Percentiles rank a stretch among this genome's conserved stretches.
Evolutionary conservation across 2,888 invertebrate genomes (phyloP).

Genomic region (Hedychridium roseum): DNA sequence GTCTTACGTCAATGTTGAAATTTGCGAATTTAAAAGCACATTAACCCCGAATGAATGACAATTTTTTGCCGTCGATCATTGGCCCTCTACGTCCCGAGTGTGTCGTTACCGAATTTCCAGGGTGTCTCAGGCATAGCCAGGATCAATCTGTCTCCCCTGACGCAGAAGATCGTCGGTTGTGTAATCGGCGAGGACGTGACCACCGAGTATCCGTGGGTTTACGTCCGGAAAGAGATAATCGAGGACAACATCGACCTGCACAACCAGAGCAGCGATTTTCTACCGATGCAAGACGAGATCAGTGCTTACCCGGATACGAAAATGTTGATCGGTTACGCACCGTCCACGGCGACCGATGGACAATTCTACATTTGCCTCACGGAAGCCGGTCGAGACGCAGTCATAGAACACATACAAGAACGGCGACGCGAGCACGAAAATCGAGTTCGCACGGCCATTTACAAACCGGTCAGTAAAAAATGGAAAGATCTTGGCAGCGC

Average conservation of each 20-base stretch:
- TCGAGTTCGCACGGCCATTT: slow-evolving; percentile 65
- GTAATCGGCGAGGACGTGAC: slow-evolving; percentile 75
- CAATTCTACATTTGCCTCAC: slow-evolving; percentile 77
- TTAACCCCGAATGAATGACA: background rate
- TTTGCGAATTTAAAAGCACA: background rate
- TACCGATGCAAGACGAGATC: slow-evolving; percentile 61
- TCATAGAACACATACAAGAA: slow-evolving; percentile 54
- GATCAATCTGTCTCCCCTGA: slow-evolving; percentile 67
- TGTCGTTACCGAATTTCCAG: slow-evolving; percentile 20
- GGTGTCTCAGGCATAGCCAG: slow-evolving; percentile 67
- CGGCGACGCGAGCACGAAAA: slow-evolving; percentile 45
- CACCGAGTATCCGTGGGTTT: slow-evolving; percentile 79
- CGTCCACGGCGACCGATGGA: slow-evolving; percentile 70
- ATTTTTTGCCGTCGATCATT: too few species aligned
- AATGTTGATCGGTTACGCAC: slow-evolving; percentile 74
- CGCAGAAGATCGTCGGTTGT: slow-evolving; percentile 71
- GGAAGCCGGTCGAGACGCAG: slow-evolving; percentile 66
- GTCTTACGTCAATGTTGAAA: background rate
- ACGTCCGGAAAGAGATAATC: slow-evolving; percentile 69
- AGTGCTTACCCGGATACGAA: slow-evolving; percentile 50
- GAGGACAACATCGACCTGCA: slow-evolving; percentile 71
- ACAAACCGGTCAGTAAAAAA: slow-evolving; percentile 66
- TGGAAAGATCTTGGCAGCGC: slow-evolving; percentile 76
- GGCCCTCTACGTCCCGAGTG: too few species aligned
- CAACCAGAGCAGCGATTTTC: slow-evolving; percentile 66